Evolutionary conservation across 1,140 invertebrate species (phyloP), one percentile per base, ranked within the genome.

Genomic region (Cydia fagiglandana): DNA sequence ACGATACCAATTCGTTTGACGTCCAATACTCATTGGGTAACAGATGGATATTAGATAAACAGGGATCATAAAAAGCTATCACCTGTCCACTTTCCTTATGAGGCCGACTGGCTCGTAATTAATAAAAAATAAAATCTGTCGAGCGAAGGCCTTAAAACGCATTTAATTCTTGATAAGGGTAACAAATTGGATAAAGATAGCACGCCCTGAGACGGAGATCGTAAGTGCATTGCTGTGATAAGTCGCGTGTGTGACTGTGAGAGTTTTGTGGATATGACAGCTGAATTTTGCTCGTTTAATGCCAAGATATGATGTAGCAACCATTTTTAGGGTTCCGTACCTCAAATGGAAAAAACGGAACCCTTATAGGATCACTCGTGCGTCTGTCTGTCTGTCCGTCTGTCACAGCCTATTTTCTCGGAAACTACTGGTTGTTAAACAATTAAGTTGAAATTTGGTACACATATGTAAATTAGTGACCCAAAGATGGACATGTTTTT

Each of bases 121-220:
- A 91, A 91, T 91, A 92, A 91, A 89, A 89, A 88, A 79, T 83
- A 89, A 91, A 88, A 87, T 85, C 83, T 83, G 83, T 81, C 84
- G 80, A 83, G 80, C 78, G 84, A 84, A 81, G 84, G 87, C 79
- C 80, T 86, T 90, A 90, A 91, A 93, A 93, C 85, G 88, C 90
- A 93, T 93, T 93, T 93, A 93, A 93, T 91, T 88, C 88, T 88
- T 89, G 91, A 93, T 93, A 93, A 91, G 88, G 90, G 90, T 93
- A 91, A 93, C 91, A 93, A 93, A 93, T 93, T 93, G 91, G 86
- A 93, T 91, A 88, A 88, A 91, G 91, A 93, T 93, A 93, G 88
- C 82, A 86, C 76, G 78, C 77, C 77, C 78, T 76, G 82, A 91
- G 88, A 91, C 82, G 81, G 86, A 90, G 91, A 92, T 92, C 86